Base-by-base conservation (phyloP, 2,888 invertebrate species). In the Nemurella pictetii region DNA sequence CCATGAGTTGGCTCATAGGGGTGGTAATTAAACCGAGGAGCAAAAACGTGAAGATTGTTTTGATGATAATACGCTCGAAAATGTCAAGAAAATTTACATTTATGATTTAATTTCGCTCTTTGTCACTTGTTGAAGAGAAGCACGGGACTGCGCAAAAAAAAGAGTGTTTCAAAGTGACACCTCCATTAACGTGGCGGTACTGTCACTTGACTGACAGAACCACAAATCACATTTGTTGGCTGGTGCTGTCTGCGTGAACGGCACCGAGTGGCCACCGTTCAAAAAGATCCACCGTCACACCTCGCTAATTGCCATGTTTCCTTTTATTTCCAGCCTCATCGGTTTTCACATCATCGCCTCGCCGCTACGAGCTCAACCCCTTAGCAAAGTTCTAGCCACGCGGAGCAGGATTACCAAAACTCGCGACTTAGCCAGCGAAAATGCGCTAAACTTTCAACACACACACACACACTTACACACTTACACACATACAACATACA, bases 31-130 rank as follows among this genome's bases (percentile, higher is more conserved):
- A n/a, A 26, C 28, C n/a, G 27, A 75, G 75, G 15, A 75, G 75
- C 27, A 75, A 75, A 75, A 75, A 75, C 75, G 28, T 7, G 75
- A 75, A 75, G 55, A 55, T 55, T 55, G 55, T 55, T 55, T 55
- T 55, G 55, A 55, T 55, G 20, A 55, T 55, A 55, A 55, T 20
- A 20, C 20, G 55, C 55, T 20, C 20, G 55, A 55, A 55, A 55
- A 55, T 55, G 55, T 55, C 55, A 55, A 55, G 55, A 55, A 55
- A 55, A 55, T 55, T 55, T 55, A 55, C 55, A 55, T 55, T 20
- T 20, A 55, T 55, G 55, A 55, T 55, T 55, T 55, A 55, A 55
- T 55, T 55, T 55, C 20, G 55, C 55, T 55, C 55, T 12, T 55
- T 55, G 55, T 55, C 55, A 55, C 55, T 55, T 55, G 55, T 55